Evolutionary conservation across 2,888 invertebrate genomes (phyloP).

Genomic region (Phyto melanocephala): DNA sequence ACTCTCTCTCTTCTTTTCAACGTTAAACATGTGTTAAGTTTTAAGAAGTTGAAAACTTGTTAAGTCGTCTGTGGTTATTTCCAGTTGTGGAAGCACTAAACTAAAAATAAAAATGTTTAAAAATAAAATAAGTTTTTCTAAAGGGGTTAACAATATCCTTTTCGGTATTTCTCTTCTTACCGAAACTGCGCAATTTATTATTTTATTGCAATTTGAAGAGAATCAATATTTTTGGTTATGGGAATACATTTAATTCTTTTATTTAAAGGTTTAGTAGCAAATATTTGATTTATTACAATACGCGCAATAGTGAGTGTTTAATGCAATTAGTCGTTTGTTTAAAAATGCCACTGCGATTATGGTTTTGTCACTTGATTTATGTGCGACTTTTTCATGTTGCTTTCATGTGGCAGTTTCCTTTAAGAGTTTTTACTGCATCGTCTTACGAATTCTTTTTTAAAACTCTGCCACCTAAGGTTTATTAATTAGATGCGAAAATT

Average conservation of each 20-base stretch:
- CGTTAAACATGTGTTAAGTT: background rate
- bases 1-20: background rate
- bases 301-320: slow-evolving; percentile 32
- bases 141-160: slow-evolving; percentile 46
- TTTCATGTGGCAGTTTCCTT: background rate
- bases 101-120: slow-evolving; percentile 1
- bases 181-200: slow-evolving; percentile 50
- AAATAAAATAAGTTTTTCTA: background rate
- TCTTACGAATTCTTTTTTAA: background rate
- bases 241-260: background rate
- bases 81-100: background rate
- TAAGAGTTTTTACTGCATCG: too few species aligned
- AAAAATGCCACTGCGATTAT: slow-evolving; percentile 48
- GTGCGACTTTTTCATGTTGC: slow-evolving; percentile 37
- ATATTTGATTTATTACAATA: slow-evolving; percentile 60
- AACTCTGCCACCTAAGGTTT: slow-evolving; percentile 61
- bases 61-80: slow-evolving; percentile 55
- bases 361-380: slow-evolving; percentile 56
- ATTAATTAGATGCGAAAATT: slow-evolving; percentile 63
- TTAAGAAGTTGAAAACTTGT: background rate
- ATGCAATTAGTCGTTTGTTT: slow-evolving; percentile 62
- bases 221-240: slow-evolving; percentile 32
- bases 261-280: slow-evolving; percentile 15
- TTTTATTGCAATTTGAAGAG: slow-evolving; percentile 24
- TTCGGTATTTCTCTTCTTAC: background rate